Evolutionary conservation across 2,113 vertebrate genomes (phyloP), one percentile per base, ranked within the genome.

Genomic region (Leiothrix lutea): DNA sequence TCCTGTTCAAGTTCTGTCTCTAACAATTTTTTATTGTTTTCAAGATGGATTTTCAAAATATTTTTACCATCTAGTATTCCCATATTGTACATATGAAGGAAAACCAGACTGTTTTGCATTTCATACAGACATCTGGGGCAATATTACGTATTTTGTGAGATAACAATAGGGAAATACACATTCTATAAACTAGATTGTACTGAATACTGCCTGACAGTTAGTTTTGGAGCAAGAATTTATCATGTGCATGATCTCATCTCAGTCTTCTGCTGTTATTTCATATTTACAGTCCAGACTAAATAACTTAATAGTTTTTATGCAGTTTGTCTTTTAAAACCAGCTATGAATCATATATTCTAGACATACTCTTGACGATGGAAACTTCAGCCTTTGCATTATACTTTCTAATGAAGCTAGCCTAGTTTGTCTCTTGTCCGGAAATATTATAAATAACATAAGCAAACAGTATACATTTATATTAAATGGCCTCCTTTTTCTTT

Each of bases 291-390:
- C 85, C 48, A 70, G 62, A 86, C 82, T 90, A 96, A 95, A 93
- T 95, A 94, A 94, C 71, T 90, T 94, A 91, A 95, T 90, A 90
- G 94, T 80, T 96, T 95, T 93, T 83, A 71, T 93, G 90, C 74
- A 92, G 79, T 91, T 91, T 96, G 50, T 92, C 79, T 95, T 86
- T 92, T 96, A 88, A 90, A 97, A 94, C 7, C 67, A 74, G 85
- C 88, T 65, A 92, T 97, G 86, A 93, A 73, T 96, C 94, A 95
- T 86, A 70, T 87, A 83, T 94, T 88, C n/a, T 44, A 80, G 92
- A 92, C 85, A 83, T 82, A 86, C 80, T 96, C 85, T 96, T 90
- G 84, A 90, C 90, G 62, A 24, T 71, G 40, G 75, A 83, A 90
- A 71, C 51, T 90, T 96, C 72, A 94, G 51, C 38, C 47, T 47